Evolutionary conservation across 2,113 vertebrate species (phyloP), one percentile per base, ranked within the genome.

Genomic region (Tachysurus fulvidraco): DNA sequence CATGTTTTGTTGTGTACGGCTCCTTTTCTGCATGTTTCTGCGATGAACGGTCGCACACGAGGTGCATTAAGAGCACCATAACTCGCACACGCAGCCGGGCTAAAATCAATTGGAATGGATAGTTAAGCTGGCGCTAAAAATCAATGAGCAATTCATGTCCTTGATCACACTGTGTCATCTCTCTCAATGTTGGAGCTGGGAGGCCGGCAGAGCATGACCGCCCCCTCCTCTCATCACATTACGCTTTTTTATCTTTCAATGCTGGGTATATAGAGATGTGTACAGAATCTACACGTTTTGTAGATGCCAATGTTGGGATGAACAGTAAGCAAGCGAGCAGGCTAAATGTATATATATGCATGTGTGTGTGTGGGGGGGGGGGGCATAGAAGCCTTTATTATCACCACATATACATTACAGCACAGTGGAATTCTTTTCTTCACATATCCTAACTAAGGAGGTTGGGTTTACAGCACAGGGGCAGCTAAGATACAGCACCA

Each of bases 61-160:
- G 94, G 93, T 94, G 93, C 94, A 95, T 95, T 95, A 94, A 95
- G 94, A 94, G 89, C 93, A 92, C 94, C 93, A 94, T 94, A 95
- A 94, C 93, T 93, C 92, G 93, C 93, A 94, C 93, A 93, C 91
- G 93, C 94, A 91, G 93, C 94, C 94, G 93, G 93, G 94, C 94
- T 95, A 94, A 94, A 94, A 95, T 95, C 94, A 95, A 95, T 95
- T 92, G 94, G 94, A 95, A 95, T 94, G 94, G 94, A 95, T 95
- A 95, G 95, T 95, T 95, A 95, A 95, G 94, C 94, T 93, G 92
- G 94, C 90, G 92, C 94, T 94, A 95, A 95, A 95, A 95, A 95
- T 95, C 94, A 95, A 95, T 95, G 95, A 94, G 94, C 93, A 94
- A 95, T 95, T 95, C 94, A 95, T 95, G 94, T 95, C 94, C 94